Evolutionary conservation across 2,888 invertebrate genomes (phyloP).

Genomic region (Sphaerophoria taeniata): DNA sequence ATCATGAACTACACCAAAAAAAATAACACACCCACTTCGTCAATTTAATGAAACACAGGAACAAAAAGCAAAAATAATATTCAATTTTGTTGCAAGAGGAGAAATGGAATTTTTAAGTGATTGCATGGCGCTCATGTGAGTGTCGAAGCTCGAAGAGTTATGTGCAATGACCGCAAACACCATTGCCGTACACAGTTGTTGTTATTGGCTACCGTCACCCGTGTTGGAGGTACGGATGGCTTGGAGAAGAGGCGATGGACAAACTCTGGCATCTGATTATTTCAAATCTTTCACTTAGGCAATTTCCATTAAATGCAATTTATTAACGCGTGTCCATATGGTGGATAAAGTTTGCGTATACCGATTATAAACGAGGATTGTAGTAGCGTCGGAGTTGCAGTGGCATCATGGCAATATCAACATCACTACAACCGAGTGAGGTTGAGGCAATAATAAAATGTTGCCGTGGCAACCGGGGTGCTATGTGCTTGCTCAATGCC

Average conservation of each 20-base stretch:
- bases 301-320: conserved; percentile 74
- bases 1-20: conserved; percentile 44
- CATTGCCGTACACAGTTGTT: background rate
- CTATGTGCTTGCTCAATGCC: conserved; percentile 5
- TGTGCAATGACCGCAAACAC: conserved; percentile 31
- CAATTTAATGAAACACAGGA: conserved; percentile 32
- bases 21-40: conserved; percentile 23
- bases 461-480: conserved; percentile 39
- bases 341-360: conserved; percentile 32
- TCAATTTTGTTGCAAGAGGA: conserved; percentile 38
- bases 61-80: conserved; percentile 38
- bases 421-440: background rate
- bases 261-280: conserved; percentile 56
- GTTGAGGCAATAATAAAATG: conserved; percentile 52
- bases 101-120: conserved; percentile 67
- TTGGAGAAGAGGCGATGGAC: background rate
- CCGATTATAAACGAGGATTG: background rate
- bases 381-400: conserved; percentile 27
- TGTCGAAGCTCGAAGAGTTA: conserved; percentile 29
- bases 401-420: background rate
- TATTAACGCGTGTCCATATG: conserved; percentile 73
- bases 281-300: conserved; percentile 73
- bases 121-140: conserved; percentile 70
- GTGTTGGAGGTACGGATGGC: conserved; percentile 13
- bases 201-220: conserved; percentile 34